Evolutionary conservation across 2,797 vertebrate species (phyloP).

Genomic region (Rhinella marina): DNA sequence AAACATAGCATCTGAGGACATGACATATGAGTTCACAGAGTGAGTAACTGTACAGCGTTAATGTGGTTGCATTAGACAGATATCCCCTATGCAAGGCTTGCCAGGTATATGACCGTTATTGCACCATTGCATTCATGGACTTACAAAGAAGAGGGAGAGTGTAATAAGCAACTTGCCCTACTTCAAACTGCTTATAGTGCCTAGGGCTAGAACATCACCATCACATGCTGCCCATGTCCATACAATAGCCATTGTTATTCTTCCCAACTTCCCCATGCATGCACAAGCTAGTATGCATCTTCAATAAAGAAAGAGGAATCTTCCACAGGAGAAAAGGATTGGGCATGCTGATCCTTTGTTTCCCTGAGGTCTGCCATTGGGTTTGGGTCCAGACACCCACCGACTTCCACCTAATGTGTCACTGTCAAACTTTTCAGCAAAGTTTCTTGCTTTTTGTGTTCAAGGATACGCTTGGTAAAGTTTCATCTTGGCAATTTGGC

Average conservation of each 20-base stretch:
- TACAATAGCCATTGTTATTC: too few species aligned
- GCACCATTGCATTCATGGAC: neutral
- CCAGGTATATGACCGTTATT: neutral
- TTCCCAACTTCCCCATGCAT: too few species aligned
- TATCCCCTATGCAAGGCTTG: neutral
- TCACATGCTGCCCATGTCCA: too few species aligned
- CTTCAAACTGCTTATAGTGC: too few species aligned
- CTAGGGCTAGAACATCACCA: too few species aligned
- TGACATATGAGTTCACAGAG: constrained; percentile 26
- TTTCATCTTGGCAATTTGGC: neutral
- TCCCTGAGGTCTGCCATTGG: too few species aligned
- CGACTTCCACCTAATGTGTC: too few species aligned
- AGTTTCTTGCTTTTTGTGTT: neutral
- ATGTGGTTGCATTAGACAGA: neutral
- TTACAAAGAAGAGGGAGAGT: neutral
- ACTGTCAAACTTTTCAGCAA: neutral
- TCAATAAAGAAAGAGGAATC: neutral
- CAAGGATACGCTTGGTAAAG: neutral
- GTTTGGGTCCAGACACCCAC: too few species aligned
- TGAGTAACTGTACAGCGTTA: neutral
- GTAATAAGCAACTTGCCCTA: neutral
- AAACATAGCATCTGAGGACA: neutral
- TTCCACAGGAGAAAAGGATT: neutral
- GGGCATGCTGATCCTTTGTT: neutral
- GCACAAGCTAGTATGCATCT: too few species aligned